phyloP scores from a whole-genome alignment of 2,797 vertebrate genomes.

The Odontamblyopus rebecca region DNA sequence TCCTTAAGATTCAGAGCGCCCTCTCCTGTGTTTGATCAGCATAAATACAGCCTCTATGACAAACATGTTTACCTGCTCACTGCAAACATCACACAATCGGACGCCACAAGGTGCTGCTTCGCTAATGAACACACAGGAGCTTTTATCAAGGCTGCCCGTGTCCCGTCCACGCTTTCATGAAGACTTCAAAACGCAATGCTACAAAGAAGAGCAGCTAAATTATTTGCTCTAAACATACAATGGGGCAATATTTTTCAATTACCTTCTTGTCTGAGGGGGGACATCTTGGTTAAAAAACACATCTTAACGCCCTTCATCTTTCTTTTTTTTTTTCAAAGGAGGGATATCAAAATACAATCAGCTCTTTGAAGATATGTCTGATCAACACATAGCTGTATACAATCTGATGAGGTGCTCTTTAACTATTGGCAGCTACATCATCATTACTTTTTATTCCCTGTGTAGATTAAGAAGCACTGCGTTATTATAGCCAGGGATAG shows the following conservation, averaged over 20 bases:
- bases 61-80: constrained; percentile 70
- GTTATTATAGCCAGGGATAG: constrained; percentile 46
- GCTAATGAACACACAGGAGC: constrained; percentile 71
- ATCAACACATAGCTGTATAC: constrained; percentile 52
- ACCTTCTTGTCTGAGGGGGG: constrained; percentile 11
- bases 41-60: constrained; percentile 64
- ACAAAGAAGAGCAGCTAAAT: constrained; percentile 49
- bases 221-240: constrained; percentile 53
- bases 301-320: constrained; percentile 49
- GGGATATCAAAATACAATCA: constrained; percentile 50
- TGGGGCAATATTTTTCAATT: constrained; percentile 55
- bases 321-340: constrained; percentile 32
- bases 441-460: constrained; percentile 53
- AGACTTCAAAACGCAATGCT: constrained; percentile 54
- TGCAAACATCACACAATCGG: constrained; percentile 72
- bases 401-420: constrained; percentile 49
- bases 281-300: constrained; percentile 28
- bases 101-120: constrained; percentile 62
- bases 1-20: constrained; percentile 58
- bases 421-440: constrained; percentile 43
- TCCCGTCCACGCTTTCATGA: constrained; percentile 45
- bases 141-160: constrained; percentile 53
- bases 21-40: constrained; percentile 63
- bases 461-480: constrained; percentile 51
- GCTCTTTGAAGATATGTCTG: constrained; percentile 61